Evolutionary conservation across 2,797 vertebrate species (phyloP).

Genomic region (Trachops cirrhosus): DNA sequence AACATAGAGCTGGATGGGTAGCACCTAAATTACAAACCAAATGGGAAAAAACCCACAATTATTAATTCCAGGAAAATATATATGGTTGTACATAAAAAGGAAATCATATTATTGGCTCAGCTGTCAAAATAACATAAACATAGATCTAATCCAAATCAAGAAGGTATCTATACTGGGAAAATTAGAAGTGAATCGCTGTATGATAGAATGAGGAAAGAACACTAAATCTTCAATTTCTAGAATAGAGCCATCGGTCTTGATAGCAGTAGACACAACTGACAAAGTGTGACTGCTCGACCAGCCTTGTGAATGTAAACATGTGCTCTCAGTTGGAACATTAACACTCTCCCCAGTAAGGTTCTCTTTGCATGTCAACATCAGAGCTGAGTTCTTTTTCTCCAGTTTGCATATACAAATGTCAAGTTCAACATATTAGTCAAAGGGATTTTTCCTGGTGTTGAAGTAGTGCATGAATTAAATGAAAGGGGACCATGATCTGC

Average conservation of each 20-base stretch:
- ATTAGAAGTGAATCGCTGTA: not conserved
- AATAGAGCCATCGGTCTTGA: not conserved
- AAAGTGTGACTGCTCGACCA: not conserved
- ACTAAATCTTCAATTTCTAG: not conserved
- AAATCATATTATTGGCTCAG: not conserved
- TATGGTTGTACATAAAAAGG: not conserved
- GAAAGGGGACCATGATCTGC: not conserved
- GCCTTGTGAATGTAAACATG: rapidly evolving
- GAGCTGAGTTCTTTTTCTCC: not conserved
- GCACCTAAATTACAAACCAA: not conserved
- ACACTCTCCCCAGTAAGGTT: not conserved
- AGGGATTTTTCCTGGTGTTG: conserved; percentile 10
- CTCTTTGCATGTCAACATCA: not conserved
- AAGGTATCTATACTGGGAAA: not conserved
- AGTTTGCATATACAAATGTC: conserved; percentile 12
- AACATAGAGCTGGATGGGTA: not conserved
- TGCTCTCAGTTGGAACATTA: not conserved
- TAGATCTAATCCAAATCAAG: not conserved
- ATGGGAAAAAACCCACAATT: not conserved
- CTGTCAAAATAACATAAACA: not conserved
- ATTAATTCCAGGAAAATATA: not conserved
- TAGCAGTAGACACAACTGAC: not conserved
- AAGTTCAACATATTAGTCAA: conserved; percentile 15
- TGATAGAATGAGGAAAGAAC: not conserved
- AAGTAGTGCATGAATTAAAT: conserved; percentile 1